Base-by-base conservation (phyloP, 2,797 vertebrate species). In the Mus spretus region DNA sequence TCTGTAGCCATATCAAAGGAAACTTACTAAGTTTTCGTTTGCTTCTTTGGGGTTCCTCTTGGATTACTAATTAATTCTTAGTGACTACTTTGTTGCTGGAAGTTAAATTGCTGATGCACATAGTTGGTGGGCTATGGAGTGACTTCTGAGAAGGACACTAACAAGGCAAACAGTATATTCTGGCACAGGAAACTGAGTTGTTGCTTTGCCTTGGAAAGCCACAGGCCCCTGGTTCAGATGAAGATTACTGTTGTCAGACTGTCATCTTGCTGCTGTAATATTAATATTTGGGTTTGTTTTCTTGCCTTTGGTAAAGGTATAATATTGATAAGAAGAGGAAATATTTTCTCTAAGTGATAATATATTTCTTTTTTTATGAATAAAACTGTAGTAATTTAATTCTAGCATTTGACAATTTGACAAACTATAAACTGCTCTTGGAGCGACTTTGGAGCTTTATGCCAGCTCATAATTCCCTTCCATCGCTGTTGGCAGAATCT, bases 401-500 rank as follows among this genome's bases (percentile, higher is more conserved):
- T 80, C 3, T 78, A 81, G 44, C 89, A 82, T 91, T 89, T 93
- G 70, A 90, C 61, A 5, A 78, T 17, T 86, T 92, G n/a, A 90
- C 61, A 57, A 82, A 94, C 50, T 94, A 87, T 59, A n/a, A 44
- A n/a, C 17, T 95, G 22, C 28, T 89, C 65, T 93, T 81, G 28
- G 57, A 87, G 57, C 91, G 59, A 89, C 55, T 96, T 89, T 83
- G 81, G 37, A 28, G 28, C 34, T 95, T 96, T 89, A 95, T 94
- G 70, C 47, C 59, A 90, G 88, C 95, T 96, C 90, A 78, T 98
- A 97, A 97, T 97, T 97, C 37, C 91, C 95, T 95, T 96, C 93
- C 93, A 24, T 98, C 97, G 72, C 95, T 97, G 47, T 98, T 97
- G 97, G 96, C 98, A 98, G 97, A 98, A 84, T 93, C 91, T 97